Evolutionary conservation across 2,888 invertebrate genomes (phyloP).

Genomic region (Ophion obscuratus): DNA sequence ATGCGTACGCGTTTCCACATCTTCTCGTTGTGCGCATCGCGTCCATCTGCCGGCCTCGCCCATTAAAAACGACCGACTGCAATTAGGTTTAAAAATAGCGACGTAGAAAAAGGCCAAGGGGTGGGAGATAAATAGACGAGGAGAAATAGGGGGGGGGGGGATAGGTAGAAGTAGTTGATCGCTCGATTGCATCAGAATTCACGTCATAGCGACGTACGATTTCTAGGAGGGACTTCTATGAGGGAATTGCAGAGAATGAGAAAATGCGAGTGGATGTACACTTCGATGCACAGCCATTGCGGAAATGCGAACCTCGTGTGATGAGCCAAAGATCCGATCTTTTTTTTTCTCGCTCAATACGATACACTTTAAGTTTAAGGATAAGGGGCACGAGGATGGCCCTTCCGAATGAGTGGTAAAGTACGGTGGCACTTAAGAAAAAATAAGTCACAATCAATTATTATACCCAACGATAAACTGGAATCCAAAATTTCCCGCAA

Average conservation of each 20-base stretch:
- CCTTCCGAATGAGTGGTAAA: too few relatives aligned
- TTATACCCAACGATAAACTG: too few relatives aligned
- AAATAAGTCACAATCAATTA: too few relatives aligned
- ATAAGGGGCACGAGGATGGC: too few relatives aligned
- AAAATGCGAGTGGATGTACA: constrained; percentile 16
- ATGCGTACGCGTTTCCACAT: constrained; percentile 25
- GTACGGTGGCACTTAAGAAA: too few relatives aligned
- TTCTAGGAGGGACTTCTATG: background rate
- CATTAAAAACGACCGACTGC: constrained; percentile 81
- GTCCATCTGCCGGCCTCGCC: constrained; percentile 77
- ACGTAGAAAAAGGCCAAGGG: constrained; percentile 71
- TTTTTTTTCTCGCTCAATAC: background rate
- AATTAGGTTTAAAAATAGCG: constrained; percentile 83
- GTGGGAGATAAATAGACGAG: constrained; percentile 66
- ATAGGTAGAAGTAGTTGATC: constrained; percentile 66
- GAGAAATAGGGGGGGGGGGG: constrained; percentile 68
- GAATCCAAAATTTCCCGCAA: too few relatives aligned
- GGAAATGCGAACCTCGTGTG: background rate
- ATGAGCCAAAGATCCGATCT: background rate
- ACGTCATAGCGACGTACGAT: constrained; percentile 68
- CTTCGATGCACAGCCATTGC: background rate
- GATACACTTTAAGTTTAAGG: background rate
- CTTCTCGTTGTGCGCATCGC: constrained; percentile 52
- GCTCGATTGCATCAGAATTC: constrained; percentile 81
- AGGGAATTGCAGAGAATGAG: constrained; percentile 18